phyloP scores from a whole-genome alignment of 2,797 vertebrate species.

The Lepus oiostolus region DNA sequence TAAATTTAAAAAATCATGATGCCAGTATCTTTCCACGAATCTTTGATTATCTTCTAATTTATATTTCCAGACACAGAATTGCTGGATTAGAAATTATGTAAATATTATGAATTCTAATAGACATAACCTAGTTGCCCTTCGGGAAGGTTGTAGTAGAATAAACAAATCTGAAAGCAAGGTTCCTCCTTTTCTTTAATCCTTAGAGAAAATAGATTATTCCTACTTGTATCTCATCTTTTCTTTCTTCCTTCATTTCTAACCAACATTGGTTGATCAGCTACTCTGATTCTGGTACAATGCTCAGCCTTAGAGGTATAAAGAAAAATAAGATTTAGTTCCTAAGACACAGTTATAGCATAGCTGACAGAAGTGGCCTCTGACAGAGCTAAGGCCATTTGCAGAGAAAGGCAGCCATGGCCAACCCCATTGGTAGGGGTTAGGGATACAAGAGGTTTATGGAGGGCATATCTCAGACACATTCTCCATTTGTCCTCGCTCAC shows the following conservation, averaged over 20 bases:
- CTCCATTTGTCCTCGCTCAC: neutral
- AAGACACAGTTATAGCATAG: neutral
- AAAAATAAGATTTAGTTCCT: constrained; percentile 2
- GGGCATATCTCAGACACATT: neutral
- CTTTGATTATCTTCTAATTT: constrained; percentile 24
- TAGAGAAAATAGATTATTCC: neutral
- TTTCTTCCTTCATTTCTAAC: neutral
- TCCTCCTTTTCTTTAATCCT: neutral
- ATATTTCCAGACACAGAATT: neutral
- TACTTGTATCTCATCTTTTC: neutral
- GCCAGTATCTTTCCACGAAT: neutral
- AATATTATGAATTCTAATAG: neutral
- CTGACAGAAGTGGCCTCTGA: neutral
- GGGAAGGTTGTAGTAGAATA: neutral
- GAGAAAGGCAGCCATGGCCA: neutral
- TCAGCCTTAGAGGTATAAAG: constrained; percentile 26
- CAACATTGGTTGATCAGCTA: neutral
- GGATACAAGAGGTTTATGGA: neutral
- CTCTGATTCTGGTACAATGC: neutral
- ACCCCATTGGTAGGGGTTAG: no score
- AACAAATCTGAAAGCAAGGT: neutral
- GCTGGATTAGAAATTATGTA: neutral
- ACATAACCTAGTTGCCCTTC: neutral
- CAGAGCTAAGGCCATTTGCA: neutral
- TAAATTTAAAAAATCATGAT: neutral